phyloP scores from a whole-genome alignment of 2,888 invertebrate genomes.

The Aromia moschata region DNA sequence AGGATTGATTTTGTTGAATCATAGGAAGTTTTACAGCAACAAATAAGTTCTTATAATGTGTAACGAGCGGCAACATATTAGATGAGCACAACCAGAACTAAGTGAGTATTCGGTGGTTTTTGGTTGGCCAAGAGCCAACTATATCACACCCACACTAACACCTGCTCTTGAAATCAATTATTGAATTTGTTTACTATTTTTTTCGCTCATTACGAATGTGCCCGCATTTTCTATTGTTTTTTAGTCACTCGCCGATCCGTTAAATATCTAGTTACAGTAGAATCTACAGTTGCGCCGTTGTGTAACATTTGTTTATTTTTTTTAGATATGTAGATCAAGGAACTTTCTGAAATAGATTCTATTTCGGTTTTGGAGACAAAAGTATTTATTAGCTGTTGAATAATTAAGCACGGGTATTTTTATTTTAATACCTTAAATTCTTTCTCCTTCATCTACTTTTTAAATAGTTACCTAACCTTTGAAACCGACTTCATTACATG shows the following conservation, averaged over 20 bases:
- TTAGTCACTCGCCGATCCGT: too few relatives aligned
- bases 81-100: slow-evolving; percentile 55
- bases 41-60: slow-evolving; percentile 33
- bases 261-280: too few relatives aligned
- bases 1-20: slow-evolving; percentile 49
- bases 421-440: slow-evolving; percentile 17
- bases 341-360: slow-evolving; percentile 51
- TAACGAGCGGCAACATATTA: slow-evolving; percentile 53
- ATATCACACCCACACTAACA: slow-evolving; percentile 61
- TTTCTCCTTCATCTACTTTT: slow-evolving; percentile 10
- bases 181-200: slow-evolving; percentile 40
- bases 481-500: neutral
- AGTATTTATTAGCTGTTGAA: slow-evolving; percentile 18
- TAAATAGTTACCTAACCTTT: too few relatives aligned
- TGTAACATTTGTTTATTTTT: slow-evolving; percentile 27
- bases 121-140: slow-evolving; percentile 56
- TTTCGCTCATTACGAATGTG: slow-evolving; percentile 31
- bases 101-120: slow-evolving; percentile 61
- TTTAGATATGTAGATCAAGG: slow-evolving; percentile 46
- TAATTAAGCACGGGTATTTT: slow-evolving; percentile 4
- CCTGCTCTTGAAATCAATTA: slow-evolving; percentile 56
- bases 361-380: slow-evolving; percentile 46
- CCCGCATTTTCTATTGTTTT: neutral
- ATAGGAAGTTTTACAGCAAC: slow-evolving; percentile 24
- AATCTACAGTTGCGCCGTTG: too few relatives aligned